Evolutionary conservation across 2,888 invertebrate species (phyloP), one percentile per base, ranked within the genome.

Genomic region (Muschampia plurimacula): DNA sequence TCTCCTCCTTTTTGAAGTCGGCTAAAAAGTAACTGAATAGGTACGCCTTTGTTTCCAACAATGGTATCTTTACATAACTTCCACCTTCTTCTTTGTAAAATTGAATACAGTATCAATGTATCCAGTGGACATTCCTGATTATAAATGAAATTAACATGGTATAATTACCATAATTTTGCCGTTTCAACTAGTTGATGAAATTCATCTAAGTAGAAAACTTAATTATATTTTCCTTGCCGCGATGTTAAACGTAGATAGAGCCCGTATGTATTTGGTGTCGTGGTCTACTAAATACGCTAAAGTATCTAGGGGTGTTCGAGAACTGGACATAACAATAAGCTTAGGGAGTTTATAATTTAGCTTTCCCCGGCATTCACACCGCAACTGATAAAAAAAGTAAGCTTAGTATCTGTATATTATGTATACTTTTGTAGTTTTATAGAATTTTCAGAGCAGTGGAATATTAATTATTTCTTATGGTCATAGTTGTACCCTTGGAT

Each of bases 201-300:
- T 87, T 86, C 89, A 89, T 88, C 89, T 85, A 88, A 87, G 87
- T 89, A 88, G 87, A 84, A 84, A 85, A 90, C 85, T 86, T 86
- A 87, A 89, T 90, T 89, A 87, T 79, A 83, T 84, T 81, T 81
- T 79, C 78, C 80, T 62, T 36, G 81, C 81, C 80, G 78, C 86
- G 91, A 90, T 90, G 85, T 81, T 76, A 76, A 74, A 76, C 77
- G 76, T 77, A 84, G 91, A 92, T 91, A 91, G 81, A 80, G 82
- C 87, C 87, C 87, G 81, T 83, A 85, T 89, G 83, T 88, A 91
- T 91, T 90, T 89, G 86, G 81, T 86, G 80, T 74, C 81, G 76
- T 82, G 83, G 86, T 85, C 84, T 82, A 78, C 75, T 80, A 55
- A 8, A 55, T 55, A 77, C 73, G 28, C 41, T 15, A 70, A 64